Evolutionary conservation across 2,888 invertebrate genomes (phyloP).

Genomic region (Notodonta ziczac): DNA sequence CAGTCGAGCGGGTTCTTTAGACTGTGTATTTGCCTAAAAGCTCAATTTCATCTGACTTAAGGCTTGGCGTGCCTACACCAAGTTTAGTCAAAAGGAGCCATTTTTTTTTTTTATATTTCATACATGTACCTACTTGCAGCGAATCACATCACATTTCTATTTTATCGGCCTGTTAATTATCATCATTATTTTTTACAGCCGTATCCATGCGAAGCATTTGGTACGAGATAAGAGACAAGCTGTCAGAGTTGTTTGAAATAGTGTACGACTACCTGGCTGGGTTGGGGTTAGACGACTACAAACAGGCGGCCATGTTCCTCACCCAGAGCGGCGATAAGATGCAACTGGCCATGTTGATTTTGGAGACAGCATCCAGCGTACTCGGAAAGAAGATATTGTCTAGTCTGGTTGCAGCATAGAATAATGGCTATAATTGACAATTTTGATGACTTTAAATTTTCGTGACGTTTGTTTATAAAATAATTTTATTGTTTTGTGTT

Average conservation of each 20-base stretch:
- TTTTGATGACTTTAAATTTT: too few species aligned
- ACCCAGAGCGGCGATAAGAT: constrained; percentile 45
- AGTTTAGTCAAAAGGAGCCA: too few species aligned
- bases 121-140: too few species aligned
- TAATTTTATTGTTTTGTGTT: too few species aligned
- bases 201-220: constrained; percentile 74
- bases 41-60: too few species aligned
- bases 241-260: constrained; percentile 66
- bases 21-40: too few species aligned
- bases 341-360: constrained; percentile 61
- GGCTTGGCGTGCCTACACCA: too few species aligned
- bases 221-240: constrained; percentile 62
- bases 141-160: too few species aligned
- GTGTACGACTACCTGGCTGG: constrained; percentile 75
- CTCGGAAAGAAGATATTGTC: constrained; percentile 70
- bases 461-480: too few species aligned
- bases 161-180: constrained; percentile 4
- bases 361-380: constrained; percentile 59
- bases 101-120: too few species aligned
- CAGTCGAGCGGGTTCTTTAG: too few species aligned
- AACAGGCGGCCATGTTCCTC: constrained; percentile 57
- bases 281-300: constrained; percentile 69
- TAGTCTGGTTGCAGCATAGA: constrained; percentile 48
- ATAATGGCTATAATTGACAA: background rate
- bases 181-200: constrained; percentile 44